Percentiles rank a stretch among this genome's conserved stretches.
Conservation (phyloP, 1,140 invertebrate species). For the Bombus impatiens region DNA sequence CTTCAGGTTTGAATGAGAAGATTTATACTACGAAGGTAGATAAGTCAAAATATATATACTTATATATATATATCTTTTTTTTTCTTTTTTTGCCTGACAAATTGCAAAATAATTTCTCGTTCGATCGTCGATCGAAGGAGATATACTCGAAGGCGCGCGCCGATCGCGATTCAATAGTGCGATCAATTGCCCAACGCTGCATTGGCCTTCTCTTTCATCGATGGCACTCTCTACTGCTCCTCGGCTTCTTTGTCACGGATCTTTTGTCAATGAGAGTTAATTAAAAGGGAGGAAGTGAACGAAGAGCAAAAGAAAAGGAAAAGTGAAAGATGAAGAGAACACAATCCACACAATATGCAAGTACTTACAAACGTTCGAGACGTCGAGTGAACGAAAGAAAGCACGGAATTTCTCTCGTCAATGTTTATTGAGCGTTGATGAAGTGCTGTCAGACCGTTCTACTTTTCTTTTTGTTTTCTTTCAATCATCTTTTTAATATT, state of each 20-base stretch:
- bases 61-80: no score
- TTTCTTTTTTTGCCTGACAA: background rate
- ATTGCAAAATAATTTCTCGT: conserved; percentile 29
- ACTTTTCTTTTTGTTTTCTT: background rate
- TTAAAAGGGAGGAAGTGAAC: background rate
- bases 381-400: conserved; percentile 49
- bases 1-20: background rate
- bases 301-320: background rate
- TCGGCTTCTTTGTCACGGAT: background rate
- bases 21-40: no score
- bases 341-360: conserved; percentile 62
- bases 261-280: background rate
- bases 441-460: conserved; percentile 42
- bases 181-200: conserved; percentile 43
- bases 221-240: conserved; percentile 53
- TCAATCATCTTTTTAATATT: background rate
- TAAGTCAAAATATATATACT: conserved; percentile 4
- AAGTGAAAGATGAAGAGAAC: conserved; percentile 24
- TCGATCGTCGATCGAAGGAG: background rate
- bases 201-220: conserved; percentile 30
- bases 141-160: background rate
- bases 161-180: background rate
- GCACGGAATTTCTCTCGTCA: conserved; percentile 30
- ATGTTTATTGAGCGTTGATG: conserved; percentile 58
- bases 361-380: conserved; percentile 60